phyloP scores from a whole-genome alignment of 2,113 vertebrate genomes.

The Neotragus moschatus region DNA sequence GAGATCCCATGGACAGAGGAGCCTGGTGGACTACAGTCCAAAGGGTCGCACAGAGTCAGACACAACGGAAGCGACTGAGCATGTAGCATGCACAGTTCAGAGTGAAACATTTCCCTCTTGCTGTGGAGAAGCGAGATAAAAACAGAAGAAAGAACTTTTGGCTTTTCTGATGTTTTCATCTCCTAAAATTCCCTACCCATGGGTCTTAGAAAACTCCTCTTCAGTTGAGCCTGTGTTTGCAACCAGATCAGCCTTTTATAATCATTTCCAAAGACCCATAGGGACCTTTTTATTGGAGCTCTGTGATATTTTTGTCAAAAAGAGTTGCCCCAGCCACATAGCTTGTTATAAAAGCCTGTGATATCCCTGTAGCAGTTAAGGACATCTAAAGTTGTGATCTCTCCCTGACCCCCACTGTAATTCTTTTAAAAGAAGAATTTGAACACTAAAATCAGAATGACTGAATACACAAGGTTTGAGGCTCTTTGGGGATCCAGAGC shows the following conservation, averaged over 20 bases:
- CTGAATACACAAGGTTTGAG: background rate
- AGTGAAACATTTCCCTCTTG: background rate
- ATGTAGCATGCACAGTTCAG: background rate
- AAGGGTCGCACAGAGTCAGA: background rate
- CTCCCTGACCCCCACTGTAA: background rate
- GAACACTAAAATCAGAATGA: background rate
- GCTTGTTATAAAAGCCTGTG: background rate
- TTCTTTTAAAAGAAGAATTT: constrained; percentile 10
- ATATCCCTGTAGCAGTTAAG: background rate
- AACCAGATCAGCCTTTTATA: background rate
- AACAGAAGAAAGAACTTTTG: background rate
- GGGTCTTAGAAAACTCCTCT: constrained; percentile 9
- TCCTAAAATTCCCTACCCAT: background rate
- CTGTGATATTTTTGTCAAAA: background rate
- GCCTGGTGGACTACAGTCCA: background rate
- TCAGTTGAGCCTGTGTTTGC: background rate
- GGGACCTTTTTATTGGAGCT: background rate
- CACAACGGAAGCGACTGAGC: background rate
- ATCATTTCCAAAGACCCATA: constrained; percentile 8
- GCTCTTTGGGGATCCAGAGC: background rate
- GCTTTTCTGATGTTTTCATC: background rate
- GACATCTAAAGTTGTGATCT: background rate
- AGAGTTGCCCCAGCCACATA: background rate
- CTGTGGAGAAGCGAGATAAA: background rate
- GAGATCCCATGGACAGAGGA: background rate